Percentiles rank a stretch among this genome's conserved stretches.
These are phyloP conservation scores for Cairina moschata DNA, from an alignment of 2,113 vertebrate genomes.

Conservation along the genomic window DNA sequence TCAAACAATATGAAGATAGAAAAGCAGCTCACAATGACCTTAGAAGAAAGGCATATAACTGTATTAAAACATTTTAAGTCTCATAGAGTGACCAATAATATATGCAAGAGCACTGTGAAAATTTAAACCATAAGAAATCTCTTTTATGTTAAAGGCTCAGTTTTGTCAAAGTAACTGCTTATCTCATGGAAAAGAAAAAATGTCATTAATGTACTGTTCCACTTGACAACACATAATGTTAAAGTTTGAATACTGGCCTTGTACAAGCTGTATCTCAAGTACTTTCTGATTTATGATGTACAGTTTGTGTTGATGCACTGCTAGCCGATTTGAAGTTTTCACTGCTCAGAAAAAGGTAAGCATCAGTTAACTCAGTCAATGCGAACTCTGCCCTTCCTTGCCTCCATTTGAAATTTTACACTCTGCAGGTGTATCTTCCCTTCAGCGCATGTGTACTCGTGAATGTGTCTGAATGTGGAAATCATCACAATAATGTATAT, in stretches of 20 bases:
- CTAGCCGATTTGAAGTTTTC: neutral
- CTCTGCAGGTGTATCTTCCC: neutral
- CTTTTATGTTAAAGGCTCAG: neutral
- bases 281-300: neutral
- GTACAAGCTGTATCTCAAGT: neutral
- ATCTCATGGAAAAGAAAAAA: neutral
- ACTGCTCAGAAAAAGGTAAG: neutral
- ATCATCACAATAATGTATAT: neutral
- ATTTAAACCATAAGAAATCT: neutral
- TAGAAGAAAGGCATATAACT: neutral
- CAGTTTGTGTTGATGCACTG: neutral
- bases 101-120: neutral
- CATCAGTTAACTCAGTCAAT: neutral
- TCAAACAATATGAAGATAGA: neutral
- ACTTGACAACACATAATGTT: neutral
- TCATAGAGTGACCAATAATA: neutral
- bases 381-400: neutral
- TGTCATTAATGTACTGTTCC: neutral
- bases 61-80: neutral
- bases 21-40: neutral
- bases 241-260: neutral
- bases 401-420: neutral
- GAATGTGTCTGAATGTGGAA: neutral
- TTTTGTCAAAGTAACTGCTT: neutral
- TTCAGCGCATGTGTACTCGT: accelerated